These are phyloP conservation scores for Caretta caretta DNA, from an alignment of 2,113 vertebrate species.

Conservation along the genomic window DNA sequence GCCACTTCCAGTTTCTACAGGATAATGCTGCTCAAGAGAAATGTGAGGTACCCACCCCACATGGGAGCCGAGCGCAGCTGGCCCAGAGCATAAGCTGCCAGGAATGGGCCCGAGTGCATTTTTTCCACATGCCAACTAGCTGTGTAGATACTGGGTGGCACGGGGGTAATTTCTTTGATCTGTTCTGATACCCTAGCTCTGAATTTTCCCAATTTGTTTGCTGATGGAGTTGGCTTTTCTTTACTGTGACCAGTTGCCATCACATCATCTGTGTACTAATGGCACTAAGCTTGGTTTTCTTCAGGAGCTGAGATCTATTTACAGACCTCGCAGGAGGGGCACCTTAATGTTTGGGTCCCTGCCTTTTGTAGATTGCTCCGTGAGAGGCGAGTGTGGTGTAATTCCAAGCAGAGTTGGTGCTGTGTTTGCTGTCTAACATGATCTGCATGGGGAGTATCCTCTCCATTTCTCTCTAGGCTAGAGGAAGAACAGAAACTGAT, in stretches of 20 bases:
- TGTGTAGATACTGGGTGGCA: background rate
- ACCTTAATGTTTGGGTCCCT: accelerated
- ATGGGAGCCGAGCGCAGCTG: background rate
- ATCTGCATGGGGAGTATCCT: background rate
- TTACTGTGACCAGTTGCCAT: background rate
- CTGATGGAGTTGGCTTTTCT: background rate
- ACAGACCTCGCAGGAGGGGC: background rate
- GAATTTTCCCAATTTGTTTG: background rate
- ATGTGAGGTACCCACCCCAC: accelerated
- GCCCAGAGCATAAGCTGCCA: background rate
- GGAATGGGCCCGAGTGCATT: accelerated
- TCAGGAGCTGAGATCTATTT: background rate
- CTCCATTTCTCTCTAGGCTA: conserved; percentile 78
- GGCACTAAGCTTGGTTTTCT: background rate
- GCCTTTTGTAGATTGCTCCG: background rate
- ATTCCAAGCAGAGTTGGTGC: background rate
- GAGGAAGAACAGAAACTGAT: conserved; percentile 96
- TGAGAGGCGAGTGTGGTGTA: background rate
- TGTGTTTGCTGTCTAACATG: background rate
- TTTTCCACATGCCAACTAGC: background rate
- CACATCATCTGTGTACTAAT: background rate
- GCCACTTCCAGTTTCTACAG: background rate
- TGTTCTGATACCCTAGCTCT: background rate
- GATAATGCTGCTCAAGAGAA: background rate
- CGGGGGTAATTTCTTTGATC: background rate